phyloP scores from a whole-genome alignment of 2,888 invertebrate genomes.

The Dolomedes plantarius region DNA sequence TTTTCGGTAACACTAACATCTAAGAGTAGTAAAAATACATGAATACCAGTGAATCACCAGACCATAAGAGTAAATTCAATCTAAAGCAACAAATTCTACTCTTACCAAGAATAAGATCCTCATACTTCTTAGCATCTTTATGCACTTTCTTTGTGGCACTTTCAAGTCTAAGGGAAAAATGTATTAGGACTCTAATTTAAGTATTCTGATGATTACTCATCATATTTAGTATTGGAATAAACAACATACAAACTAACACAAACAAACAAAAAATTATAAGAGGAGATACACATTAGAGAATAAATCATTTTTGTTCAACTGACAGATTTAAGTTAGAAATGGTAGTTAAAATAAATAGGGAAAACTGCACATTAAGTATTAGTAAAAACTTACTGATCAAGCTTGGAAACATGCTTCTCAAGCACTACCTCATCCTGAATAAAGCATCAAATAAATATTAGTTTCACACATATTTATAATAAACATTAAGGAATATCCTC shows the following conservation, averaged over 20 bases:
- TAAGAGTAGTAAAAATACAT: conserved; percentile 1
- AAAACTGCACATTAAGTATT: not conserved
- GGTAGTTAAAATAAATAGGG: too few relatives aligned
- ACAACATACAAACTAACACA: too few relatives aligned
- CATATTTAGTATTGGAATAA: too few relatives aligned
- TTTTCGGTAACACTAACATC: conserved; percentile 75
- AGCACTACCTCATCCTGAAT: conserved; percentile 66
- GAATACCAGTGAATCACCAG: not conserved
- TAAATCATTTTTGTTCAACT: too few relatives aligned
- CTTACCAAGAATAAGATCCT: conserved; percentile 62
- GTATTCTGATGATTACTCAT: not conserved
- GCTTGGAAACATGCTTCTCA: conserved; percentile 69
- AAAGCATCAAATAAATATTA: conserved; percentile 44
- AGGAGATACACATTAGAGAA: too few relatives aligned
- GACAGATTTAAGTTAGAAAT: too few relatives aligned
- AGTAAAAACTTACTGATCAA: conserved; percentile 60
- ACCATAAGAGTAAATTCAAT: not conserved
- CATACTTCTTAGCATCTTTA: conserved; percentile 70
- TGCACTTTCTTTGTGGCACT: conserved; percentile 52
- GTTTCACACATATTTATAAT: not conserved
- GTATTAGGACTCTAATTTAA: not conserved
- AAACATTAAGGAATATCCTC: not conserved
- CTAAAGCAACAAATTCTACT: not conserved
- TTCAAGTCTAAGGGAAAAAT: conserved; percentile 43
- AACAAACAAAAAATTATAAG: too few relatives aligned